phyloP scores from a whole-genome alignment of 2,888 invertebrate species.

The Tiliacea aurago region DNA sequence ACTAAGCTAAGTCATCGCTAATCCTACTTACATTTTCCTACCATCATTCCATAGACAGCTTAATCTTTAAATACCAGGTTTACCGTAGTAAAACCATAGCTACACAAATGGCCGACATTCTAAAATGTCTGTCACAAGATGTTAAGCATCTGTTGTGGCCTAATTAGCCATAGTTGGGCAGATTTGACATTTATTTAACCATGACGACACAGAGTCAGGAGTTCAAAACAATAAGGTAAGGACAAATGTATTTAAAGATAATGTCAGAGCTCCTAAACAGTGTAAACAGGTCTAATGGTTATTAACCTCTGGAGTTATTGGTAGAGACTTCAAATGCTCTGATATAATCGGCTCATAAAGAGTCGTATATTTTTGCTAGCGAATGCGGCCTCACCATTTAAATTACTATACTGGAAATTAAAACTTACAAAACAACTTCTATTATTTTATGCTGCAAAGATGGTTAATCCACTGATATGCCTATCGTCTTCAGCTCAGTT shows the following conservation, averaged over 20 bases:
- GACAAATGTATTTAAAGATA: slow-evolving; percentile 58
- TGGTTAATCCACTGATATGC: neutral
- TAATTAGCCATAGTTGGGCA: slow-evolving; percentile 58
- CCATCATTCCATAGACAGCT: slow-evolving; percentile 9
- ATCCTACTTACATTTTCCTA: neutral
- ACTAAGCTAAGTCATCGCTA: too few relatives aligned
- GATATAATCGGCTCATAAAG: neutral
- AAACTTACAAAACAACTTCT: neutral
- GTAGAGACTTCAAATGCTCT: slow-evolving; percentile 22
- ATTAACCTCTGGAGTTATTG: slow-evolving; percentile 28
- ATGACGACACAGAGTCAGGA: slow-evolving; percentile 43
- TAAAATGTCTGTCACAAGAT: slow-evolving; percentile 47
- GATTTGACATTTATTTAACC: slow-evolving; percentile 56
- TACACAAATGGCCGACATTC: slow-evolving; percentile 46
- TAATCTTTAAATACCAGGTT: slow-evolving; percentile 37
- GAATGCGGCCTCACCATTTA: neutral
- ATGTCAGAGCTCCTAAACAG: slow-evolving; percentile 57
- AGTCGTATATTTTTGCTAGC: neutral
- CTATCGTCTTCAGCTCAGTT: neutral
- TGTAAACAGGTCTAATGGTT: slow-evolving; percentile 32
- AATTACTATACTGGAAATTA: too few relatives aligned
- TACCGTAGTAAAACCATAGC: slow-evolving; percentile 20
- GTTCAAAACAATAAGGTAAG: slow-evolving; percentile 50
- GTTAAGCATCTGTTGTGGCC: slow-evolving; percentile 47
- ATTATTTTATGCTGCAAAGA: too few relatives aligned